Base-by-base conservation (phyloP, 2,113 vertebrate genomes). In the Euleptes europaea region DNA sequence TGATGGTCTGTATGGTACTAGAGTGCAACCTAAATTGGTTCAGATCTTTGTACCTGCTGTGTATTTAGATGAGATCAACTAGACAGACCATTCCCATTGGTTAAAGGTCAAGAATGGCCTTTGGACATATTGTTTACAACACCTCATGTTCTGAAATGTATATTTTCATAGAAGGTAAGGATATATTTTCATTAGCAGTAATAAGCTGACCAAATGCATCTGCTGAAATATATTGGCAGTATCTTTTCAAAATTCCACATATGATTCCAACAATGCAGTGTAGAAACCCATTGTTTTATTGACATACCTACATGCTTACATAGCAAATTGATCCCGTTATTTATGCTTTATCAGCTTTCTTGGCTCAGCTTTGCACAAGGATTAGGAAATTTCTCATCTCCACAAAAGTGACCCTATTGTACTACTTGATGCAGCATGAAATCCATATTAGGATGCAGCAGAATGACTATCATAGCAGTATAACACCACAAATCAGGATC, bases 81-180 rank as follows among this genome's bases (percentile, higher is more conserved):
- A 97, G 96, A 97, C 95, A 97, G 93, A 95, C 94, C 92, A 90
- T 94, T 96, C 96, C 96, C 93, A 96, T 96, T 97, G 97, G 96
- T 96, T 96, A 97, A 96, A 97, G 97, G 96, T 97, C 97, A 97
- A 96, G 90, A 91, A 88, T 91, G 89, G 91, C 92, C 91, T 87
- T 66, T 86, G 90, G 93, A 91, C 91, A 91, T 86, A 86, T 94
- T 95, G 90, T 95, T 95, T 94, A 89, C 88, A 91, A 84, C 91
- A 92, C 91, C 92, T 92, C 92, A 94, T 90, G 86, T 94, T 92
- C 92, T 87, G 89, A 93, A 91, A 95, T 90, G 91, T 81, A 91
- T 72, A 84, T 94, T 91, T 92, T 91, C 78, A 35, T 91, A 81
- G 87, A 90, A 91, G 57, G 44, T 51, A 88, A 66, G 70, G 67